Evolutionary conservation across 1,140 invertebrate genomes (phyloP).

Genomic region (Heliconius congener): DNA sequence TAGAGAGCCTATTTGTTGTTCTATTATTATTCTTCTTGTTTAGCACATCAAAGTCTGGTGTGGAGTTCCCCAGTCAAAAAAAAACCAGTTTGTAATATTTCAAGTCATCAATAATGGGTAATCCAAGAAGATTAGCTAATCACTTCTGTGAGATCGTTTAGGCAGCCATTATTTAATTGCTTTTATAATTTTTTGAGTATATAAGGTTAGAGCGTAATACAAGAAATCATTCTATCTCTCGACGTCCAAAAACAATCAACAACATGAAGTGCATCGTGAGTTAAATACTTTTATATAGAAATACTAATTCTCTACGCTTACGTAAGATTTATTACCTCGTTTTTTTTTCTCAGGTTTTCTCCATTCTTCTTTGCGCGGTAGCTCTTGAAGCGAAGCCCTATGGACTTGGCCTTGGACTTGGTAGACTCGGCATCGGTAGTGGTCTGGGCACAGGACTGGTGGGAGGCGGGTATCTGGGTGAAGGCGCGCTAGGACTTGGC

Average conservation of each 20-base stretch:
- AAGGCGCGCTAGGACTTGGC: neutral
- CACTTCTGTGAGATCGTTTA: neutral
- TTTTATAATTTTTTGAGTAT: constrained; percentile 1
- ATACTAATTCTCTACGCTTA: neutral
- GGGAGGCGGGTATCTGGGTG: neutral
- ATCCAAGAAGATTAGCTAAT: constrained; percentile 4
- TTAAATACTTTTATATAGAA: neutral
- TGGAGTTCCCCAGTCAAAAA: neutral
- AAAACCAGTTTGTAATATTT: neutral
- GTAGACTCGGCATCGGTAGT: neutral
- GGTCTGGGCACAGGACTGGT: too few relatives aligned
- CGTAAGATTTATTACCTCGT: neutral
- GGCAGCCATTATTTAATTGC: constrained; percentile 19
- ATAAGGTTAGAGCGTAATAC: constrained; percentile 12
- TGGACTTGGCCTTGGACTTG: neutral
- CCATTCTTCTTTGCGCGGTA: constrained; percentile 18
- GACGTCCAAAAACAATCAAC: neutral
- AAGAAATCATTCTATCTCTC: neutral
- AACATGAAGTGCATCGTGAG: constrained; percentile 42
- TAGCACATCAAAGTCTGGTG: too few relatives aligned
- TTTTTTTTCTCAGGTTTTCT: constrained; percentile 23
- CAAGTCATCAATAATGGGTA: neutral
- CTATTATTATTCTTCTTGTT: too few relatives aligned
- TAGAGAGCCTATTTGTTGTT: too few relatives aligned
- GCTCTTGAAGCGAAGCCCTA: constrained; percentile 23